phyloP scores from a whole-genome alignment of 2,797 vertebrate species.

The Falco concolor region DNA sequence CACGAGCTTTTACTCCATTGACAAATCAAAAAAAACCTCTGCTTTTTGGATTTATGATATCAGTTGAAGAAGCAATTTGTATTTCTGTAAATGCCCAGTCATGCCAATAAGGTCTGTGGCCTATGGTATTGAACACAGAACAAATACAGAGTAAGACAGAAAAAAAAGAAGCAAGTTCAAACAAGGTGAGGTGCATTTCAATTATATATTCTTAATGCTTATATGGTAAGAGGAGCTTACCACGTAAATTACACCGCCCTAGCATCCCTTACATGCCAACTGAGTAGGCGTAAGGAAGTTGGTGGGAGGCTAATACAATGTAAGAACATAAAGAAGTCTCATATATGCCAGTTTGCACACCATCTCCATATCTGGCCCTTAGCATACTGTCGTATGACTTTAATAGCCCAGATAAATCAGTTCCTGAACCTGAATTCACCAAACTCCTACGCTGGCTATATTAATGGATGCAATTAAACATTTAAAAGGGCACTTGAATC shows the following conservation, averaged over 20 bases:
- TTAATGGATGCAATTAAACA: background rate
- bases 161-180: constrained; percentile 20
- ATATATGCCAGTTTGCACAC: background rate
- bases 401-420: constrained; percentile 2
- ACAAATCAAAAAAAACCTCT: background rate
- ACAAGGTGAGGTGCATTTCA: constrained; percentile 19
- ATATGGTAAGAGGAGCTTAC: constrained; percentile 1
- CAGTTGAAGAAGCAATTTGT: background rate
- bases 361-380: background rate
- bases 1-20: background rate
- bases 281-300: background rate
- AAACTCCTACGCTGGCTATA: background rate
- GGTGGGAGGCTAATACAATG: constrained; percentile 8
- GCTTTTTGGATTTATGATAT: background rate
- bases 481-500: background rate
- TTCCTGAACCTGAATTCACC: background rate
- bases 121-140: background rate
- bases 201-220: background rate
- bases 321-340: background rate
- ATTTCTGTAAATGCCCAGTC: background rate
- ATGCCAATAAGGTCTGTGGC: background rate
- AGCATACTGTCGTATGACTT: background rate
- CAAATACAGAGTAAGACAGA: background rate
- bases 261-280: background rate
- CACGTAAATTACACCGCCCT: background rate